phyloP scores from a whole-genome alignment of 1,140 invertebrate genomes.

The Elymnias hypermnestra region DNA sequence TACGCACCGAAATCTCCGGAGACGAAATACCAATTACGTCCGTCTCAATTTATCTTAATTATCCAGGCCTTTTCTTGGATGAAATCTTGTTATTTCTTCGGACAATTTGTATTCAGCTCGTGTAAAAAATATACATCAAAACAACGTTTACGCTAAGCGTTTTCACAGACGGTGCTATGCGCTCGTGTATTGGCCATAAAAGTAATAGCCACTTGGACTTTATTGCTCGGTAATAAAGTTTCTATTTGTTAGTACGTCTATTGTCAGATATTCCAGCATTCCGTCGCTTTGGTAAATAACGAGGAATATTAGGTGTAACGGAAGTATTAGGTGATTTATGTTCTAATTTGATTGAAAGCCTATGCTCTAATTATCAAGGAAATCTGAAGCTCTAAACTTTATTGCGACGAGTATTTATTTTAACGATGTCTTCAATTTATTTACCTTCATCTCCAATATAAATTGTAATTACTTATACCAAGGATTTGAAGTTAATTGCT shows the following conservation, averaged over 20 bases:
- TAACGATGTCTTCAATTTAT: too few relatives aligned
- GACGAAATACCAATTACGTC: conserved; percentile 12
- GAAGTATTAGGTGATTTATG: conserved; percentile 21
- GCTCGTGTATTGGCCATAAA: conserved; percentile 29
- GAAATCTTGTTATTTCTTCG: neutral
- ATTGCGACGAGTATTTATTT: too few relatives aligned
- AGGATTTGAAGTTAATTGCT: too few relatives aligned
- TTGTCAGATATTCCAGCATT: conserved; percentile 16
- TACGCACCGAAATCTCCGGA: conserved; percentile 4
- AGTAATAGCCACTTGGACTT: conserved; percentile 38
- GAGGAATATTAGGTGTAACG: conserved; percentile 21
- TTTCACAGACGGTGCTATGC: conserved; percentile 6
- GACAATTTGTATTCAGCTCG: conserved; percentile 13
- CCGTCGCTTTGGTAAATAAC: conserved; percentile 27
- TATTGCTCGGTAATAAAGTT: conserved; percentile 41
- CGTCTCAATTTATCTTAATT: conserved; percentile 16
- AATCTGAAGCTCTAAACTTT: too few relatives aligned
- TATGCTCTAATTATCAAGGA: too few relatives aligned
- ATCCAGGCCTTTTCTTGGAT: neutral
- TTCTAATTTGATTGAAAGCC: conserved; percentile 13
- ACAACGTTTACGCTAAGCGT: conserved; percentile 14
- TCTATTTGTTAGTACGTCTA: conserved; percentile 32
- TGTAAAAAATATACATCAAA: conserved; percentile 20
- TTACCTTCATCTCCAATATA: too few relatives aligned
- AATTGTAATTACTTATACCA: too few relatives aligned